phyloP scores from a whole-genome alignment of 2,113 vertebrate species.

The Herpetotheres cachinnans region DNA sequence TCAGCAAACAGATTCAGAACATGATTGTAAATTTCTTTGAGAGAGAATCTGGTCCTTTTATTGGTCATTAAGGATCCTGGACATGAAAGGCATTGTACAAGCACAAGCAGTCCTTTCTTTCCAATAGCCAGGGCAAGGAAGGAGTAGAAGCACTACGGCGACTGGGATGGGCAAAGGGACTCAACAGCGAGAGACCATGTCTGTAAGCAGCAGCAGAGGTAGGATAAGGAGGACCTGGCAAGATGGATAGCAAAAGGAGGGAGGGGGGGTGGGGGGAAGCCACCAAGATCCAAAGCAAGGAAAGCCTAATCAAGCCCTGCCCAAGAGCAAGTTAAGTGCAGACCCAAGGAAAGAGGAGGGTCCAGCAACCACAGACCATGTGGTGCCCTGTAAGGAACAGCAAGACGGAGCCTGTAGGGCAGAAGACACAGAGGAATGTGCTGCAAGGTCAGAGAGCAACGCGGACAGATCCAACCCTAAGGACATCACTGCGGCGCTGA shows the following conservation, averaged over 20 bases:
- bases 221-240: background rate
- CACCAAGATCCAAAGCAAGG: background rate
- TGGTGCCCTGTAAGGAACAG: background rate
- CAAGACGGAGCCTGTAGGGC: background rate
- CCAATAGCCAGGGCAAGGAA: background rate
- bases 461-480: background rate
- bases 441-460: slow-evolving; percentile 36
- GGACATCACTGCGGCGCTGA: background rate
- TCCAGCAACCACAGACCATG: background rate
- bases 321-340: background rate
- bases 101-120: background rate
- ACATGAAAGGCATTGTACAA: background rate
- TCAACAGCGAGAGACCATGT: background rate
- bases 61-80: background rate
- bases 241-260: background rate
- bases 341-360: background rate
- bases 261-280: no score
- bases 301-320: background rate
- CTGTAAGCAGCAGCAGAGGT: accelerated
- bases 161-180: background rate
- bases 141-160: background rate
- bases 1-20: background rate
- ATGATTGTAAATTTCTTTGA: background rate
- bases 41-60: background rate
- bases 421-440: slow-evolving; percentile 21